phyloP scores from a whole-genome alignment of 2,888 invertebrate genomes.

The Margaritifera margaritifera region DNA sequence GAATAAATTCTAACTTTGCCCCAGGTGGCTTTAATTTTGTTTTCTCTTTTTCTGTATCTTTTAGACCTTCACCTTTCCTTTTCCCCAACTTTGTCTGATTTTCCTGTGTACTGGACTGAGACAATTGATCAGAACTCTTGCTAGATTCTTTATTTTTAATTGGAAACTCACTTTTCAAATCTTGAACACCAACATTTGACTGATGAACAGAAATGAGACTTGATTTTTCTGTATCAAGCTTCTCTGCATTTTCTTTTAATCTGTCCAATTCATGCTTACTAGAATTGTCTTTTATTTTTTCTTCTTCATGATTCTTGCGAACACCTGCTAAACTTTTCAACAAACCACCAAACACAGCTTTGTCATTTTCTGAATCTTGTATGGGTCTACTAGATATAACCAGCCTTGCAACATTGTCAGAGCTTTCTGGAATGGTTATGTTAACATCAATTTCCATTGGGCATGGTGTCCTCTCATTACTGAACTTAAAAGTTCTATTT shows the following conservation, averaged over 20 bases:
- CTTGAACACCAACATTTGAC: background rate
- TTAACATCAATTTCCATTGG: constrained; percentile 33
- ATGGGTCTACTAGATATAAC: constrained; percentile 27
- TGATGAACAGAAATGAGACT: background rate
- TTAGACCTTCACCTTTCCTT: constrained; percentile 5
- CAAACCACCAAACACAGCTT: constrained; percentile 49
- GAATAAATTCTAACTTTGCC: too few relatives aligned
- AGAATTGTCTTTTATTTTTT: constrained; percentile 5
- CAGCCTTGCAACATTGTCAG: constrained; percentile 37
- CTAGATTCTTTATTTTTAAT: background rate
- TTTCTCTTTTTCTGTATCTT: constrained; percentile 11
- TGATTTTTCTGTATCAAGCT: background rate
- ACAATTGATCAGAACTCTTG: background rate
- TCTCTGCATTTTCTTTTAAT: background rate
- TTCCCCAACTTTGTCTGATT: too few relatives aligned
- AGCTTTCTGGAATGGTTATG: too few relatives aligned
- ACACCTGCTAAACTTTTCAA: constrained; percentile 54
- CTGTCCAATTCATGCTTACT: background rate
- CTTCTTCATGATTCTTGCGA: constrained; percentile 34
- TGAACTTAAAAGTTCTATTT: constrained; percentile 1
- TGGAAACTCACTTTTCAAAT: background rate
- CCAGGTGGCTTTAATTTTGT: background rate
- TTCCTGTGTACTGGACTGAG: too few relatives aligned
- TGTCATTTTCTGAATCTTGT: constrained; percentile 30
- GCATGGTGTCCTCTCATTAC: constrained; percentile 18